Evolutionary conservation across 2,888 invertebrate species (phyloP), one percentile per base, ranked within the genome.

Genomic region (Amiota communis): DNA sequence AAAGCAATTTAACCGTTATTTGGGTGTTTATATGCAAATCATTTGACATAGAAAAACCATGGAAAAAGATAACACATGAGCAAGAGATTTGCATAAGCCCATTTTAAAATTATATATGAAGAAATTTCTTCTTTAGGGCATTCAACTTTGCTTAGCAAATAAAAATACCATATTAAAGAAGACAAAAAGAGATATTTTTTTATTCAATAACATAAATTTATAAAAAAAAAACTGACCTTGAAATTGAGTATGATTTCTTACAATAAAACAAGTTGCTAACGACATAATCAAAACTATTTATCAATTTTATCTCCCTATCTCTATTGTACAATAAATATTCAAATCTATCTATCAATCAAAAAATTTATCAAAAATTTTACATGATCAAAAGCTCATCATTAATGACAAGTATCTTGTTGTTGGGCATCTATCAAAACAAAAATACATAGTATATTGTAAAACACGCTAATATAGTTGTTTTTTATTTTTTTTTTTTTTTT

Each of bases 361-460:
- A 59, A 53, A 53, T 36, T 6, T n/a, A n/a, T n/a, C 3, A 36
- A 53, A 53, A 53, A n/a, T 59, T 59, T 20, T 13, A 20, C 15
- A 59, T 17, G 23, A 20, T 59, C 23, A 8, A 2, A 17, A 59
- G 17, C 23, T 11, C 67, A 12, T 53, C 36, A 68, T 68, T 68
- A 51, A 53, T 11, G 51, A 23, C 53, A 53, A 12, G 8, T 10
- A 13, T n/a, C 49, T 17, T 13, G 65, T 20, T 17, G 17, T 9
- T 67, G 12, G 10, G 10, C 48, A 67, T 67, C 17, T 11, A 67
- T 67, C 65, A 67, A 67, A 36, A 36, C 53, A n/a, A 53, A 53
- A 2, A 53, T 8, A 6, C 1, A 36, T 36, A 6, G 6, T 36
- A 36, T 36, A 36, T 6, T 4, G 6, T 36, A 36, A 6, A 36